Evolutionary conservation across 2,888 invertebrate genomes (phyloP).

Genomic region (Choristoneura rosaceana): DNA sequence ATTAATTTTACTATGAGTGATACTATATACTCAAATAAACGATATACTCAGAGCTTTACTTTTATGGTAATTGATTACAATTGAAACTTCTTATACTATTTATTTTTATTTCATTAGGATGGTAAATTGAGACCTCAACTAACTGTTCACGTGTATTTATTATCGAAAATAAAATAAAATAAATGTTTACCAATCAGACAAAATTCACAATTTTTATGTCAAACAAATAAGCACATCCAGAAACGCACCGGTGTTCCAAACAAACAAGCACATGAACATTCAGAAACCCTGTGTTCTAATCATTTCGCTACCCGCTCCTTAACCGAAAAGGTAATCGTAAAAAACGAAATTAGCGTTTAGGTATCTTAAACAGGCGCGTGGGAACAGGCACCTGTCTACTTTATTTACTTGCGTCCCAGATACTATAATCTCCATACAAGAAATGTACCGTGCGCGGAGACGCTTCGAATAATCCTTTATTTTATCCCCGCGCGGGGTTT

Average conservation of each 20-base stretch:
- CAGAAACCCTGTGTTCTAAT: not conserved
- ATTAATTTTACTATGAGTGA: no score
- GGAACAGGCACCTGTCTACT: slow-evolving; percentile 75
- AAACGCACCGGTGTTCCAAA: not conserved
- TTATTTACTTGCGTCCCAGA: slow-evolving; percentile 67
- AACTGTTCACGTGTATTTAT: no score
- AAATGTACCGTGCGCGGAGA: slow-evolving; percentile 61
- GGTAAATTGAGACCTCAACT: no score
- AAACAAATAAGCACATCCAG: not conserved
- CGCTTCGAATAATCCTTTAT: slow-evolving; percentile 71
- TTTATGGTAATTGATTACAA: no score
- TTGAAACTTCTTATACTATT: no score
- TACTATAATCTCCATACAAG: slow-evolving; percentile 59
- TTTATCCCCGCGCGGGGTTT: slow-evolving; percentile 61
- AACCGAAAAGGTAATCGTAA: slow-evolving; percentile 46
- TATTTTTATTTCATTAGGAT: no score
- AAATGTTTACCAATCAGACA: no score
- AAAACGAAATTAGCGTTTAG: slow-evolving; percentile 77
- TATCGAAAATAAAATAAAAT: no score
- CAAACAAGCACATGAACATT: not conserved
- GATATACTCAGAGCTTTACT: no score
- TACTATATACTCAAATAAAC: no score
- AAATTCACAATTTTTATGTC: not conserved
- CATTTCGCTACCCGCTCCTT: not conserved
- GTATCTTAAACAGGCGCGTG: slow-evolving; percentile 56